These are phyloP conservation scores for Iselma pallidipennis DNA, from an alignment of 2,888 invertebrate genomes.

Conservation along the genomic window DNA sequence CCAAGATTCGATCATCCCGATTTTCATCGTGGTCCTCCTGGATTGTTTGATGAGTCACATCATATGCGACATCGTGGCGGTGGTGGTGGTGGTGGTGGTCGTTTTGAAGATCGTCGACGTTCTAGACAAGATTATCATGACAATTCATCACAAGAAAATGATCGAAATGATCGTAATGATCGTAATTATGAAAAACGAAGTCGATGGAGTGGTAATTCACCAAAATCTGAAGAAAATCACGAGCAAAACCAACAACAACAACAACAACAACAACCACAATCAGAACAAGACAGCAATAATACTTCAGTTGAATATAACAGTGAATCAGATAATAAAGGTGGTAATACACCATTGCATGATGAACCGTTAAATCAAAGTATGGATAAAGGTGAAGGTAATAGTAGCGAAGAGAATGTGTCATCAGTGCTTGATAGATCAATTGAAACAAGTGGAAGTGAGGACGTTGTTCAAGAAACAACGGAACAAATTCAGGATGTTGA, in stretches of 20 bases:
- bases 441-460: background rate
- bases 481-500: constrained; percentile 1
- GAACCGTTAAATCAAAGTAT: constrained; percentile 25
- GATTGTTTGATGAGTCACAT: constrained; percentile 34
- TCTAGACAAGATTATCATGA: constrained; percentile 11
- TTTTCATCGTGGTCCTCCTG: constrained; percentile 43
- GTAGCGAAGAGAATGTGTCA: constrained; percentile 10
- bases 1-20: constrained; percentile 46
- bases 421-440: constrained; percentile 8
- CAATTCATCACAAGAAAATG: constrained; percentile 15
- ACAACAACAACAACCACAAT: constrained; percentile 2
- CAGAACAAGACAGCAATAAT: constrained; percentile 1
- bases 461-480: background rate
- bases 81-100: no score
- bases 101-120: constrained; percentile 27
- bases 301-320: constrained; percentile 4
- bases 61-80: constrained; percentile 30
- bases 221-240: constrained; percentile 6
- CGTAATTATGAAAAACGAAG: constrained; percentile 27
- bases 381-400: constrained; percentile 16
- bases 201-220: constrained; percentile 29
- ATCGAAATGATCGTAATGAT: constrained; percentile 17
- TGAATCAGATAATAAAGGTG: constrained; percentile 26
- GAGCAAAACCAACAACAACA: background rate
- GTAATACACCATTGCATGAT: constrained; percentile 32